These are phyloP conservation scores for Drosophila sp. DNA, from an alignment of 1,140 invertebrate genomes.

Conservation along the genomic window DNA sequence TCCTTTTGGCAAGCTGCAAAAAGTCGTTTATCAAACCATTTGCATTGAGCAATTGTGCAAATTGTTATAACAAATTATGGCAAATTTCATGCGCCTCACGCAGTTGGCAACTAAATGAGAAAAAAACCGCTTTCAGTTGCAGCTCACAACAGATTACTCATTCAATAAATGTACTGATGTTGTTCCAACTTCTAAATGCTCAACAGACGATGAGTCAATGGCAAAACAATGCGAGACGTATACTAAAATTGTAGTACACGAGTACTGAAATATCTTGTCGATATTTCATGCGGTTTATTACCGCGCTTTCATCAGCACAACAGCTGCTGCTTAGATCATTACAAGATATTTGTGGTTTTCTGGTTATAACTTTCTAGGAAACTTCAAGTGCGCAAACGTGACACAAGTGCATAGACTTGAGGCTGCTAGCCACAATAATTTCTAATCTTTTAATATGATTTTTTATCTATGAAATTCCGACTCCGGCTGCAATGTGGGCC, in stretches of 20 bases:
- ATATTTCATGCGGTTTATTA: slow-evolving; percentile 59
- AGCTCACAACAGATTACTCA: slow-evolving; percentile 58
- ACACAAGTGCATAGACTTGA: slow-evolving; percentile 43
- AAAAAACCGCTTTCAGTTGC: slow-evolving; percentile 29
- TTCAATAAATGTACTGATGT: slow-evolving; percentile 13
- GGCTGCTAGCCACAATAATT: slow-evolving; percentile 37
- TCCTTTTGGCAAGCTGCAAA: slow-evolving; percentile 66
- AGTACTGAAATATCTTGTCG: slow-evolving; percentile 6
- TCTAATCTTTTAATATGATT: slow-evolving; percentile 77
- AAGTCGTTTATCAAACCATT: slow-evolving; percentile 59
- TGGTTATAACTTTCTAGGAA: slow-evolving; percentile 71
- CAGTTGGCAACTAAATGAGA: slow-evolving; percentile 48
- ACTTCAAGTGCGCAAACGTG: slow-evolving; percentile 71
- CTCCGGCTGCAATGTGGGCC: slow-evolving; percentile 43
- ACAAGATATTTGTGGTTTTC: slow-evolving; percentile 50
- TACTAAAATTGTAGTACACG: slow-evolving; percentile 21
- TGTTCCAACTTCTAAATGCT: slow-evolving; percentile 24
- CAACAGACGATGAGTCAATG: slow-evolving; percentile 54
- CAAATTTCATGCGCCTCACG: slow-evolving; percentile 72
- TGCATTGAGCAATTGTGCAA: slow-evolving; percentile 43
- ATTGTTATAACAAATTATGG: slow-evolving; percentile 58
- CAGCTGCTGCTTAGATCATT: slow-evolving; percentile 55
- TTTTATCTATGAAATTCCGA: slow-evolving; percentile 47
- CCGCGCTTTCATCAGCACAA: slow-evolving; percentile 43
- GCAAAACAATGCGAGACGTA: slow-evolving; percentile 55